Evolutionary conservation across 2,797 vertebrate genomes (phyloP).

Genomic region (Amblyopsis hoosieri): DNA sequence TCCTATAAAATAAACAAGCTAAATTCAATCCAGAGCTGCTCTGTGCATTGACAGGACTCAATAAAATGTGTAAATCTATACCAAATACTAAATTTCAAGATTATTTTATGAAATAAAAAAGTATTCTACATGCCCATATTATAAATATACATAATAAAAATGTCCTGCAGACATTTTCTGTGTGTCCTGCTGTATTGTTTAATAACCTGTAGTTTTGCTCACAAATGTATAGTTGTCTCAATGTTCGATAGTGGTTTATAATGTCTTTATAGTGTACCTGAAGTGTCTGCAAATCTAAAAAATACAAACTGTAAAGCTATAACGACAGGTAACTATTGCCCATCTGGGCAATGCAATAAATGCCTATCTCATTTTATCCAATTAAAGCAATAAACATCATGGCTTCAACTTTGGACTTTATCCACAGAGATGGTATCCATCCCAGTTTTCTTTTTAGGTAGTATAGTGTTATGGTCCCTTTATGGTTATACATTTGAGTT

Average conservation of each 20-base stretch:
- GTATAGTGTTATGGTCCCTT: slow-evolving; percentile 36
- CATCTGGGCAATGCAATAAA: slow-evolving; percentile 42
- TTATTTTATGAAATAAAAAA: too few species aligned
- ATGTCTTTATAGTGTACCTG: slow-evolving; percentile 45
- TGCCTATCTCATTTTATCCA: slow-evolving; percentile 58
- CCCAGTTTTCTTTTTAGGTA: slow-evolving; percentile 45
- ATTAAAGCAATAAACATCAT: slow-evolving; percentile 71
- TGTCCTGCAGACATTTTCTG: neutral
- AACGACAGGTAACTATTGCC: slow-evolving; percentile 46
- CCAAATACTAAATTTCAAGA: too few species aligned
- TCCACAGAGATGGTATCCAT: slow-evolving; percentile 47
- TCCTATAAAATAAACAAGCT: neutral
- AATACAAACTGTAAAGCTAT: slow-evolving; percentile 64
- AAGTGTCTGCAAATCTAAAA: slow-evolving; percentile 58
- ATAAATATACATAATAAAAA: too few species aligned
- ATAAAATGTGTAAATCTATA: neutral
- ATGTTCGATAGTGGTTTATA: slow-evolving; percentile 37
- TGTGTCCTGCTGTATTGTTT: too few species aligned
- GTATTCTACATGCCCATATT: too few species aligned
- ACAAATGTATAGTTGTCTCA: slow-evolving; percentile 44
- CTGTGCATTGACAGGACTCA: slow-evolving; percentile 4
- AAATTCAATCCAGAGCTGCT: slow-evolving; percentile 1
- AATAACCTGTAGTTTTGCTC: neutral
- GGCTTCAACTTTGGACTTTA: slow-evolving; percentile 76
- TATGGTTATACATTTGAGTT: slow-evolving; percentile 35